Conservation (phyloP, 2,113 vertebrate genomes). For the Gallinago undulata region DNA sequence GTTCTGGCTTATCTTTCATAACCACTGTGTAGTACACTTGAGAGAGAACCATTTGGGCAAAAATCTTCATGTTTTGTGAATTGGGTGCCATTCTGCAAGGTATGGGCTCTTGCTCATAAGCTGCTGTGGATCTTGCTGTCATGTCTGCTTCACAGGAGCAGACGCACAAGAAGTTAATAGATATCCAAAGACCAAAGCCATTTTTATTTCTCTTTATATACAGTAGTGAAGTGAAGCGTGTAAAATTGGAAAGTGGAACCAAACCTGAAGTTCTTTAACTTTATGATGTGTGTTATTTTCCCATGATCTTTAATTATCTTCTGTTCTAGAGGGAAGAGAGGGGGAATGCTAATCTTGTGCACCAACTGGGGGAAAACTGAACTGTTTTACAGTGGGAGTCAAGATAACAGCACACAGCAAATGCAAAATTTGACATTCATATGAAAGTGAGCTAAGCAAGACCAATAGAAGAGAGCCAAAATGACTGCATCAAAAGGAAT, state of each 20-base stretch:
- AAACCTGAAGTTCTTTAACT: slow-evolving; percentile 48
- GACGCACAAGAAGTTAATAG: slow-evolving; percentile 22
- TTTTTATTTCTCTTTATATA: slow-evolving; percentile 8
- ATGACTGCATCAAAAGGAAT: slow-evolving; percentile 47
- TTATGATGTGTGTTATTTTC: slow-evolving; percentile 30
- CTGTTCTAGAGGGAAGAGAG: not conserved
- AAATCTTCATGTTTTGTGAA: not conserved
- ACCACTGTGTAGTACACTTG: not conserved
- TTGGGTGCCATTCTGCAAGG: not conserved
- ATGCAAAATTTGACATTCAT: slow-evolving; percentile 77
- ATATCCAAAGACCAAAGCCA: not conserved
- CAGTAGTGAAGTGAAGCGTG: slow-evolving; percentile 5
- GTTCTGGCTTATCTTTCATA: not conserved
- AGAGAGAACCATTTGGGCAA: not conserved
- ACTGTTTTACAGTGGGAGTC: slow-evolving; percentile 54
- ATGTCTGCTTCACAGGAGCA: not conserved
- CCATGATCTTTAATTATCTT: slow-evolving; percentile 63
- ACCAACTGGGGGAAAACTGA: slow-evolving; percentile 32
- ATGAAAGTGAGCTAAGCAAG: slow-evolving; percentile 60
- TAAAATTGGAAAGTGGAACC: slow-evolving; percentile 34
- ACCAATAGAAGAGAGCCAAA: slow-evolving; percentile 36
- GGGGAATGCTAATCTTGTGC: slow-evolving; percentile 23
- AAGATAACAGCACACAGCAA: slow-evolving; percentile 60
- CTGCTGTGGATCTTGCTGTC: not conserved
- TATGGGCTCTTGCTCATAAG: not conserved